Evolutionary conservation across 2,797 vertebrate genomes (phyloP).

Genomic region (Triplophysa yarkandensis): DNA sequence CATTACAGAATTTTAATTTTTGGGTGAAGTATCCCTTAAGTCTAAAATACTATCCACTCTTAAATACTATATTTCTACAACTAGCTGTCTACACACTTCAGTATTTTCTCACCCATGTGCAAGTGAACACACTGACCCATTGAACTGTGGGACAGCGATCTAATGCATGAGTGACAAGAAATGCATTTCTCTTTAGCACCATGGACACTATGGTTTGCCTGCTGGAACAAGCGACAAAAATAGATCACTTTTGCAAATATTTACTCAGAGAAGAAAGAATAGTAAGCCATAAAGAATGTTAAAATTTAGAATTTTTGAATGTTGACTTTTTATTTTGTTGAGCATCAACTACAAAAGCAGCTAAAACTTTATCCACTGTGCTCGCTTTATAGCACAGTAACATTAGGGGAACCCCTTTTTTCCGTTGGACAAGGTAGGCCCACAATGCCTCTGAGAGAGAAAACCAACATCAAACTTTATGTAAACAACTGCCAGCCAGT

Average conservation of each 20-base stretch:
- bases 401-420: neutral
- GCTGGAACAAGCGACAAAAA: neutral
- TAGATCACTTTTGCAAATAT: neutral
- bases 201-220: neutral
- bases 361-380: neutral
- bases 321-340: neutral
- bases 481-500: conserved; percentile 35
- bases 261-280: too few relatives aligned
- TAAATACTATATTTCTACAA: too few relatives aligned
- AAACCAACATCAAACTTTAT: conserved; percentile 31
- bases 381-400: neutral
- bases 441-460: conserved; percentile 22
- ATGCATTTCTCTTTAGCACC: neutral
- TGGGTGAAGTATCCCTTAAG: too few relatives aligned
- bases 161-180: conserved; percentile 17
- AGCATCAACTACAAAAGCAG: neutral
- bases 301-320: too few relatives aligned
- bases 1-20: too few relatives aligned
- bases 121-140: conserved; percentile 5
- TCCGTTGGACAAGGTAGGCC: conserved; percentile 8
- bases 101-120: neutral
- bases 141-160: conserved; percentile 8
- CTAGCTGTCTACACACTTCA: neutral
- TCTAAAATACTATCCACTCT: neutral
- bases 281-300: too few relatives aligned